Conservation (phyloP, 2,113 vertebrate genomes). For the Pachyramphus minor region DNA sequence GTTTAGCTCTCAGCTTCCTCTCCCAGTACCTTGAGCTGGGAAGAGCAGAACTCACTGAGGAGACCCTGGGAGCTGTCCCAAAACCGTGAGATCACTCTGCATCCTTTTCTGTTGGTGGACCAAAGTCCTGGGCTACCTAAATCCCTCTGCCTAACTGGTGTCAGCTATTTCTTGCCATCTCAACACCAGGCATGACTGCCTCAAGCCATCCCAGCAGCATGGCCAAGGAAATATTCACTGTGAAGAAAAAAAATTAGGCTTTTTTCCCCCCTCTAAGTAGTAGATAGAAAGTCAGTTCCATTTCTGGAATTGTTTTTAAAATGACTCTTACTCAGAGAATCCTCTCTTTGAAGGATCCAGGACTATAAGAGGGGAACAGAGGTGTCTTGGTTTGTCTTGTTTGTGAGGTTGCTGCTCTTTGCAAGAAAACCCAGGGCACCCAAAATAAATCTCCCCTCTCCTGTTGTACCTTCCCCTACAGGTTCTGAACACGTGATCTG, state of each 20-base stretch:
- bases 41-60: neutral
- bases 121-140: neutral
- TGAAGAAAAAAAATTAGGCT: neutral
- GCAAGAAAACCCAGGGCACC: neutral
- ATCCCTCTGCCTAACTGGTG: fast-evolving
- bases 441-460: neutral
- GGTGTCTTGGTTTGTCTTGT: neutral
- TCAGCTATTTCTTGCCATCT: neutral
- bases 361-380: neutral
- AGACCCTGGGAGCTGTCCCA: neutral
- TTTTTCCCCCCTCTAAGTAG: neutral
- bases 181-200: neutral
- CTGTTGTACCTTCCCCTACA: neutral
- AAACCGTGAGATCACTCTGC: neutral
- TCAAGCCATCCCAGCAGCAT: neutral
- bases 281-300: neutral
- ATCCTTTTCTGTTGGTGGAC: neutral
- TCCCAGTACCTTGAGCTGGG: neutral
- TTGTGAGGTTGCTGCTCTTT: neutral
- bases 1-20: neutral
- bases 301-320: neutral
- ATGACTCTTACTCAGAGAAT: neutral
- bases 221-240: neutral
- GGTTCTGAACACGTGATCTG: fast-evolving
- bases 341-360: neutral